phyloP scores from a whole-genome alignment of 1,140 invertebrate species.

The Pentalonia nigronervosa region DNA sequence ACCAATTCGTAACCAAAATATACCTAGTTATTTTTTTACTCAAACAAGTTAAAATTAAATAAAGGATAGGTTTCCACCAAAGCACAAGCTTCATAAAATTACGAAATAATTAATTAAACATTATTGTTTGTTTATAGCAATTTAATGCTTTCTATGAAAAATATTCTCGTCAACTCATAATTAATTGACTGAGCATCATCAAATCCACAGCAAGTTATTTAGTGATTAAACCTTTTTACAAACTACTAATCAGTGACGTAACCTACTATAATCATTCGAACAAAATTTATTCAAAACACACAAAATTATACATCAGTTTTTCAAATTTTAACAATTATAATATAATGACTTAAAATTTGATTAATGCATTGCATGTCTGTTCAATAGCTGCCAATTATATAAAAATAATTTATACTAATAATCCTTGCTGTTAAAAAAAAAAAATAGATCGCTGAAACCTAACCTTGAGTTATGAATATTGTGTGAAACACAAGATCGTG shows the following conservation, averaged over 20 bases:
- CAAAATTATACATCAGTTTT: neutral
- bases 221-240: neutral
- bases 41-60: neutral
- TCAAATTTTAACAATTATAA: neutral
- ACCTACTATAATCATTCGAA: neutral
- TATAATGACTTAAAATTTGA: neutral
- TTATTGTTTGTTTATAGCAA: neutral
- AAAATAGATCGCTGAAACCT: neutral
- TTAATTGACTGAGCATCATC: neutral
- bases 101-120: neutral
- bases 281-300: neutral
- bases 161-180: neutral
- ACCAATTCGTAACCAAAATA: neutral
- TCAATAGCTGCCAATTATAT: neutral
- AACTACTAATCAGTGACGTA: slow-evolving; percentile 1
- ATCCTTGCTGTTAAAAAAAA: neutral
- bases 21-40: neutral
- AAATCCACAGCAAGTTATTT: neutral
- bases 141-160: neutral
- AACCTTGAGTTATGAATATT: neutral
- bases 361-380: neutral
- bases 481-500: neutral
- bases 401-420: neutral
- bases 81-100: neutral
- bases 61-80: neutral